phyloP scores from a whole-genome alignment of 2,888 invertebrate genomes.

The Gastrophysa polygoni region DNA sequence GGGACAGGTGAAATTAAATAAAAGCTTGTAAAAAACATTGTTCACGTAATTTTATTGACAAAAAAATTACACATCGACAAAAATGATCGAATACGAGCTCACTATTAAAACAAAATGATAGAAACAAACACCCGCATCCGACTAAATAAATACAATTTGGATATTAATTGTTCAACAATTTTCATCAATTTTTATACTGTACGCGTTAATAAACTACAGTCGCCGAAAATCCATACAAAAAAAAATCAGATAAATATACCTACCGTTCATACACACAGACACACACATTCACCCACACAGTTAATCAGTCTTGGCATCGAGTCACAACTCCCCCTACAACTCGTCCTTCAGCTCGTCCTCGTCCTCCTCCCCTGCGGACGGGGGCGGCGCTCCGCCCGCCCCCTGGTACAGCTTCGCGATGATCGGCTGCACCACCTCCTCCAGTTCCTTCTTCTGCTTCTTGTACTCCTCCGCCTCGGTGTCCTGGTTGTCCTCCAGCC shows the following conservation, averaged over 20 bases:
- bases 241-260: too few species aligned
- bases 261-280: constrained; percentile 1
- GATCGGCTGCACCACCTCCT: constrained; percentile 95
- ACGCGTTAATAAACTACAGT: constrained; percentile 19
- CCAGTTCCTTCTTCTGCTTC: constrained; percentile 93
- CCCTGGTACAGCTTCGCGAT: constrained; percentile 95
- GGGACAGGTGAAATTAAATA: too few species aligned
- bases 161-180: constrained; percentile 38
- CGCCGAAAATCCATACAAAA: constrained; percentile 11
- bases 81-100: constrained; percentile 50
- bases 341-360: constrained; percentile 85
- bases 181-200: constrained; percentile 39
- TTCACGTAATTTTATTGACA: constrained; percentile 42
- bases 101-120: constrained; percentile 42
- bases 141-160: constrained; percentile 47
- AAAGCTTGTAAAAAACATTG: too few species aligned
- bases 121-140: constrained; percentile 50
- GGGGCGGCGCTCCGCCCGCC: constrained; percentile 78
- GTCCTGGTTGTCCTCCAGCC: constrained; percentile 95
- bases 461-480: constrained; percentile 86
- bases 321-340: constrained; percentile 63
- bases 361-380: constrained; percentile 68
- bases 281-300: constrained; percentile 15
- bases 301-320: constrained; percentile 23
- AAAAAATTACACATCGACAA: constrained; percentile 38